Evolutionary conservation across 2,888 invertebrate species (phyloP).

Genomic region (Liposcelis brunnea): DNA sequence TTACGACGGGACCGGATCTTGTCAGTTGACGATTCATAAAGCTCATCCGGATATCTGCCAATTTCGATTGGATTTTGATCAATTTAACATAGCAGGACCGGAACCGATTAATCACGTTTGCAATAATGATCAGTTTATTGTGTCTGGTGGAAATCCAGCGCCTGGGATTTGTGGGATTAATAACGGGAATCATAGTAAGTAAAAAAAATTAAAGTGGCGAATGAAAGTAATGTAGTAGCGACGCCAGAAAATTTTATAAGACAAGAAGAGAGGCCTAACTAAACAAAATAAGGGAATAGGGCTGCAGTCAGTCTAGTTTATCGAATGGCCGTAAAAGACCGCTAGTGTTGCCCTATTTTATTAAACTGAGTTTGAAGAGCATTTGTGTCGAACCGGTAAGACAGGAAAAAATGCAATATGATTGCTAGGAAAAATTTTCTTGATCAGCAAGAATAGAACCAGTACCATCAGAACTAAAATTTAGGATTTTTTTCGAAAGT

Average conservation of each 20-base stretch:
- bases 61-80: constrained; percentile 58
- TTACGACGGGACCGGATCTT: constrained; percentile 65
- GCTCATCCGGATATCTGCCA: constrained; percentile 65
- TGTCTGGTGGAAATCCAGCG: constrained; percentile 62
- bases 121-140: constrained; percentile 69
- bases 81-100: constrained; percentile 58
- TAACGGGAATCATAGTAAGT: constrained; percentile 63
- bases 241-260: not conserved
- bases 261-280: too few relatives aligned
- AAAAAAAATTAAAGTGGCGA: constrained; percentile 5
- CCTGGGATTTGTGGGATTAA: constrained; percentile 69
- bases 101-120: constrained; percentile 61
- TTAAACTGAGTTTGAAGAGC: too few relatives aligned
- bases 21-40: constrained; percentile 67
- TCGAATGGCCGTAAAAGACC: too few relatives aligned
- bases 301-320: too few relatives aligned
- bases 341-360: too few relatives aligned
- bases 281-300: too few relatives aligned
- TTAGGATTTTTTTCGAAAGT: too few relatives aligned
- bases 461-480: too few relatives aligned
- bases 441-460: too few relatives aligned
- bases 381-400: too few relatives aligned
- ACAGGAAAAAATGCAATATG: too few relatives aligned
- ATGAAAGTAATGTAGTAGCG: not conserved
- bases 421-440: too few relatives aligned